These are phyloP conservation scores for Augochlora pura DNA, from an alignment of 1,140 invertebrate species.

Conservation along the genomic window DNA sequence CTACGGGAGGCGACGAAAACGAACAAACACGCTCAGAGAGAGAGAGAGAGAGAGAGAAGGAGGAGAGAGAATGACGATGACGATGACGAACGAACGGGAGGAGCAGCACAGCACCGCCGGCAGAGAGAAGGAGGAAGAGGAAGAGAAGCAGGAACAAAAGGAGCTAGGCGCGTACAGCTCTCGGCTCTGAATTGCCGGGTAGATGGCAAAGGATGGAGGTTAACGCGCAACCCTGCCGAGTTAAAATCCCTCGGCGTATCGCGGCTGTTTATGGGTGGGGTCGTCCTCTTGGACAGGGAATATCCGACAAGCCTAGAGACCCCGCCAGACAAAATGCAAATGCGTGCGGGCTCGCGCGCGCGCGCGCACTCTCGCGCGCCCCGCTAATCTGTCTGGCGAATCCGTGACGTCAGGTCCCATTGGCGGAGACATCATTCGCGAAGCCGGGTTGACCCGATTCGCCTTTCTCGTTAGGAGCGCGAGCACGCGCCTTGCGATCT, in stretches of 20 bases:
- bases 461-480: background rate
- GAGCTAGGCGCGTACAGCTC: constrained; percentile 39
- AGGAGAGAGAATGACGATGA: constrained; percentile 19
- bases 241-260: constrained; percentile 52
- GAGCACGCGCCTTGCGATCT: background rate
- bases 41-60: no score
- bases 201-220: constrained; percentile 55
- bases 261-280: constrained; percentile 58
- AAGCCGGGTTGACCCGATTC: constrained; percentile 41
- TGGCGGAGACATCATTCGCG: constrained; percentile 50
- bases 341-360: constrained; percentile 62
- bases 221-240: constrained; percentile 63
- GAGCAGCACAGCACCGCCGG: background rate
- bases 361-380: constrained; percentile 35
- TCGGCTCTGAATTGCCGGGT: constrained; percentile 45
- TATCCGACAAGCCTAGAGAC: constrained; percentile 65
- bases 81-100: constrained; percentile 26
- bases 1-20: constrained; percentile 6
- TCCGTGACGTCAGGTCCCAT: constrained; percentile 73
- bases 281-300: constrained; percentile 45
- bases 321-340: constrained; percentile 77
- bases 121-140: constrained; percentile 13
- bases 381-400: constrained; percentile 76
- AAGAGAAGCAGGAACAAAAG: constrained; percentile 51
- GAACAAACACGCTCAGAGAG: background rate